A percentile compares a stretch with the other conserved stretches of the same genome.
These are phyloP conservation scores for Tipula vernalis DNA, from an alignment of 2,888 invertebrate species.

Conservation along the genomic window DNA sequence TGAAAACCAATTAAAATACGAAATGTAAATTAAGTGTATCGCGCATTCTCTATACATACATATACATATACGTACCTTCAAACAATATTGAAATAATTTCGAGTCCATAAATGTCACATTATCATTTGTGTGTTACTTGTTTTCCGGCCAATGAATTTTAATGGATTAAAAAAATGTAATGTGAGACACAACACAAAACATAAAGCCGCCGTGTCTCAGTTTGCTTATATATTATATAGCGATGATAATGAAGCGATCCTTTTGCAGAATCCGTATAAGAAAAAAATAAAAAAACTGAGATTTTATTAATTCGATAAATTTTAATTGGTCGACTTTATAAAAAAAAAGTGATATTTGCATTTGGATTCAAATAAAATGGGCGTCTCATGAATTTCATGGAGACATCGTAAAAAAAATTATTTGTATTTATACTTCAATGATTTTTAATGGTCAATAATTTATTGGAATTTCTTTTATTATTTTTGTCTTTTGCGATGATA, in stretches of 20 bases:
- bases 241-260: neutral
- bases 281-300: neutral
- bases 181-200: neutral
- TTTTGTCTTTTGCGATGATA: neutral
- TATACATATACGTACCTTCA: too few species aligned
- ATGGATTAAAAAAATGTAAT: neutral
- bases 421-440: neutral
- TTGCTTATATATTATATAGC: neutral
- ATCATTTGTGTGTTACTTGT: neutral
- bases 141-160: neutral
- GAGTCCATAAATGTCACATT: neutral
- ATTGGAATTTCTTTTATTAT: neutral
- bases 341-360: neutral
- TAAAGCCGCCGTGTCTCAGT: neutral
- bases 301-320: neutral
- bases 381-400: neutral
- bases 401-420: neutral
- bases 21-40: too few species aligned
- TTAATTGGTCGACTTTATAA: neutral
- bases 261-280: neutral
- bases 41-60: neutral
- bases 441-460: neutral
- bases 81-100: neutral
- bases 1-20: too few species aligned
- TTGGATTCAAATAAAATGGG: neutral